Evolutionary conservation across 1,140 invertebrate genomes (phyloP).

Genomic region (Tetragnatha versicolor): DNA sequence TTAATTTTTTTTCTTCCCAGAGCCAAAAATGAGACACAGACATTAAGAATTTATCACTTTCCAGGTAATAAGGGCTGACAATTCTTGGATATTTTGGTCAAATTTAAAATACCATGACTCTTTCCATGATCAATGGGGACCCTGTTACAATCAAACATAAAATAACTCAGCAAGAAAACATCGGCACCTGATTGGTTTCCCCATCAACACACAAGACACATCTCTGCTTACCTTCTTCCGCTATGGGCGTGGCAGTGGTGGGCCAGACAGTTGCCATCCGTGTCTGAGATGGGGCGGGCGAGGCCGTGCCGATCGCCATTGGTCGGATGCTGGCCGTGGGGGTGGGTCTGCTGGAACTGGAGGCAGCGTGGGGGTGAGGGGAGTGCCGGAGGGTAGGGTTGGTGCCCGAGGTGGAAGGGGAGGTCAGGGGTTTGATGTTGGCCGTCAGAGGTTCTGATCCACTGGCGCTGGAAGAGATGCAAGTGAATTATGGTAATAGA

Average conservation of each 20-base stretch:
- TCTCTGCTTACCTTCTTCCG: conserved; percentile 30
- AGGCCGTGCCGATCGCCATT: conserved; percentile 75
- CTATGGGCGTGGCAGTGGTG: conserved; percentile 22
- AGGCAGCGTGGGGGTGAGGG: conserved; percentile 61
- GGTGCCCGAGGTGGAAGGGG: conserved; percentile 69
- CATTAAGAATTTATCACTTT: too few species aligned
- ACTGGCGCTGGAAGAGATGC: neutral
- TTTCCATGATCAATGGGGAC: too few species aligned
- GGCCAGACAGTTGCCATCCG: conserved; percentile 80
- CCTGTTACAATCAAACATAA: too few species aligned
- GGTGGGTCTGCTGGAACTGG: conserved; percentile 69
- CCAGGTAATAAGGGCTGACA: too few species aligned
- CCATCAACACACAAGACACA: too few species aligned
- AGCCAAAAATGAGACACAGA: too few species aligned
- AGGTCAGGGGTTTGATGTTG: conserved; percentile 89
- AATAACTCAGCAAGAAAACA: too few species aligned
- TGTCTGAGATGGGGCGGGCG: conserved; percentile 59
- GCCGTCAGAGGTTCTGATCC: conserved; percentile 72
- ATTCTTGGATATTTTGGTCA: too few species aligned
- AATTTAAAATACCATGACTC: too few species aligned
- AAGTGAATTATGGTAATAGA: neutral
- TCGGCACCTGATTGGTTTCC: too few species aligned
- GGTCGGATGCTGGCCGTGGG: conserved; percentile 90
- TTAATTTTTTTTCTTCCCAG: too few species aligned
- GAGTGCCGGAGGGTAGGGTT: conserved; percentile 60